phyloP scores from a whole-genome alignment of 2,888 invertebrate genomes.

The Mesorhabditis belari region DNA sequence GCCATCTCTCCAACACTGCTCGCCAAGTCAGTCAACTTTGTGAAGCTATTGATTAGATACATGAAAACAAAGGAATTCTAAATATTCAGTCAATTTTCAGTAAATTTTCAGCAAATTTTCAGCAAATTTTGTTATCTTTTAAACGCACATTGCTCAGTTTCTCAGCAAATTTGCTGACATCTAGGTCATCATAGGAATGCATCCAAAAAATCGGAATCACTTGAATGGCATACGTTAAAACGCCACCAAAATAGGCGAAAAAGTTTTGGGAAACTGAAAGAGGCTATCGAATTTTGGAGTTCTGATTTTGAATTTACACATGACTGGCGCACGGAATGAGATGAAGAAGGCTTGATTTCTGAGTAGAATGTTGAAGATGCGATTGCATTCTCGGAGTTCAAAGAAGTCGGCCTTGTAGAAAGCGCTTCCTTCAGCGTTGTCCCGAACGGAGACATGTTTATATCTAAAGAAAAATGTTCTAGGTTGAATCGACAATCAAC shows the following conservation, averaged over 20 bases:
- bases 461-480: conserved; percentile 17
- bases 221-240: conserved; percentile 60
- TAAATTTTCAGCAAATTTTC: conserved; percentile 15
- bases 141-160: conserved; percentile 42
- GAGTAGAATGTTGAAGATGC: conserved; percentile 52
- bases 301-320: conserved; percentile 15
- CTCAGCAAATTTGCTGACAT: conserved; percentile 9
- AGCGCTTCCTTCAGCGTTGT: conserved; percentile 34
- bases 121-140: background rate
- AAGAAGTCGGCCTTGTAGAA: conserved; percentile 27
- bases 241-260: conserved; percentile 60
- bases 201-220: conserved; percentile 58
- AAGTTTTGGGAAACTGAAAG: conserved; percentile 55
- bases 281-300: conserved; percentile 9
- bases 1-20: conserved; percentile 57
- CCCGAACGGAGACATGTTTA: conserved; percentile 41
- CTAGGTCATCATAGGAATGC: conserved; percentile 54
- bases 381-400: conserved; percentile 47
- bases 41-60: conserved; percentile 61
- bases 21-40: conserved; percentile 59
- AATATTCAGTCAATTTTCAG: conserved; percentile 16
- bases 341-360: conserved; percentile 34
- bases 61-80: conserved; percentile 62
- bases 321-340: conserved; percentile 27
- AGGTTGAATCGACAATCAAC: background rate